Percentiles rank a stretch among this genome's conserved stretches.
phyloP scores from a whole-genome alignment of 2,888 invertebrate genomes.

The Parelbella ahira region DNA sequence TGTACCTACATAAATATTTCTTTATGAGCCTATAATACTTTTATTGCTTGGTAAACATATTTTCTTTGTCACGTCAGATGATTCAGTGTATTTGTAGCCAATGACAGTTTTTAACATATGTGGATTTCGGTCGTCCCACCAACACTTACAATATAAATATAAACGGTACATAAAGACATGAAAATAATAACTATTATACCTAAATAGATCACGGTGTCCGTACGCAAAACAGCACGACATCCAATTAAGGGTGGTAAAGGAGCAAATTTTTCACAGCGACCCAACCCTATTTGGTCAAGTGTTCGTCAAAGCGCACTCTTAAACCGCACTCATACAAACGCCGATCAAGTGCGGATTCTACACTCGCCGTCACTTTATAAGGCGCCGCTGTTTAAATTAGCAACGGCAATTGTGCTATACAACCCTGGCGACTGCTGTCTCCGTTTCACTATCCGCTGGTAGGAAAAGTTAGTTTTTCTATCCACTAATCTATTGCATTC shows the following conservation, averaged over 20 bases:
- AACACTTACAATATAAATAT: too few species aligned
- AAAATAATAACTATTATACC: too few species aligned
- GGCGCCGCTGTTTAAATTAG: slow-evolving; percentile 77
- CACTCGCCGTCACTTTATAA: slow-evolving; percentile 68
- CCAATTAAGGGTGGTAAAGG: slow-evolving; percentile 74
- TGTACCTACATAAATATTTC: too few species aligned
- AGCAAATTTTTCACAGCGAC: slow-evolving; percentile 74
- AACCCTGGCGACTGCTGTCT: slow-evolving; percentile 29
- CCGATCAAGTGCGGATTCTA: slow-evolving; percentile 75
- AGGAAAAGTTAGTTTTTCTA: too few species aligned
- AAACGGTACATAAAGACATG: too few species aligned
- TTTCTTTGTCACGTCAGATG: too few species aligned
- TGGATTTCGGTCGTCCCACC: too few species aligned
- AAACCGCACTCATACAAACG: slow-evolving; percentile 73
- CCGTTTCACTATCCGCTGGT: not conserved
- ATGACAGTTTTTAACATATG: too few species aligned
- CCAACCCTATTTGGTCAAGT: slow-evolving; percentile 72
- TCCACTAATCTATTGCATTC: too few species aligned
- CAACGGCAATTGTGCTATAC: slow-evolving; percentile 69
- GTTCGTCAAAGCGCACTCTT: slow-evolving; percentile 65
- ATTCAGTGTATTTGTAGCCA: too few species aligned
- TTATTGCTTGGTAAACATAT: too few species aligned
- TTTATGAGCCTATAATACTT: too few species aligned
- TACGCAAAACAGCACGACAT: slow-evolving; percentile 39
- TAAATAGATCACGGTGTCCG: not conserved